These are phyloP conservation scores for Macroteleia sp. DNA, from an alignment of 2,888 invertebrate genomes.

Conservation along the genomic window DNA sequence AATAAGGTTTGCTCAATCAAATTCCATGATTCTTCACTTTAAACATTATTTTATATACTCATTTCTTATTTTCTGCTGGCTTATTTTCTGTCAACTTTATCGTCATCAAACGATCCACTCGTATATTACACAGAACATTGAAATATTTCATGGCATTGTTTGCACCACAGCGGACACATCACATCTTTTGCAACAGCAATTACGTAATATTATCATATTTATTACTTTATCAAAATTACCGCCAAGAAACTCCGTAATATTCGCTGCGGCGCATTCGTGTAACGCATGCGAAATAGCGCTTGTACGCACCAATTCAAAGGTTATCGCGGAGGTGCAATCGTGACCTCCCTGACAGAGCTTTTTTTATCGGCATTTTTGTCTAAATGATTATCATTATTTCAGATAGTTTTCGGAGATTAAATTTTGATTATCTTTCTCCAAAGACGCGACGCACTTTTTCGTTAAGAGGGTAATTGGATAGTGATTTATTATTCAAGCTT, in stretches of 20 bases:
- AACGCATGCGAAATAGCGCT: conserved; percentile 27
- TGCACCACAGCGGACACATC: no score
- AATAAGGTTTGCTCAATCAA: no score
- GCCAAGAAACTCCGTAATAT: conserved; percentile 34
- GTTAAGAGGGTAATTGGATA: no score
- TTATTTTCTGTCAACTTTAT: no score
- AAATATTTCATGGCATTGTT: no score
- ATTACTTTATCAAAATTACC: conserved; percentile 45
- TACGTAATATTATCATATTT: conserved; percentile 39
- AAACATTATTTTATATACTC: no score
- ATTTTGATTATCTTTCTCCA: conserved; percentile 25
- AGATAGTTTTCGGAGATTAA: conserved; percentile 25
- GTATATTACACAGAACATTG: no score
- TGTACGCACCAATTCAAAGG: conserved; percentile 47
- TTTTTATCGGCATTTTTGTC: conserved; percentile 17
- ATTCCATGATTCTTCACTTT: no score
- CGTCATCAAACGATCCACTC: no score
- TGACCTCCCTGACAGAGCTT: conserved; percentile 24
- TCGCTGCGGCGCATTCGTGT: conserved; percentile 19
- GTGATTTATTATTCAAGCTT: no score
- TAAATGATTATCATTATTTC: conserved; percentile 37
- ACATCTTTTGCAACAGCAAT: conserved; percentile 35
- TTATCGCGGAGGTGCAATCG: conserved; percentile 43
- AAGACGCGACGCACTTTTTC: not conserved
- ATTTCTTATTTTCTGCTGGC: no score